Percentiles rank a stretch among this genome's conserved stretches.
phyloP scores from a whole-genome alignment of 2,113 vertebrate genomes.

The Papio anubis region DNA sequence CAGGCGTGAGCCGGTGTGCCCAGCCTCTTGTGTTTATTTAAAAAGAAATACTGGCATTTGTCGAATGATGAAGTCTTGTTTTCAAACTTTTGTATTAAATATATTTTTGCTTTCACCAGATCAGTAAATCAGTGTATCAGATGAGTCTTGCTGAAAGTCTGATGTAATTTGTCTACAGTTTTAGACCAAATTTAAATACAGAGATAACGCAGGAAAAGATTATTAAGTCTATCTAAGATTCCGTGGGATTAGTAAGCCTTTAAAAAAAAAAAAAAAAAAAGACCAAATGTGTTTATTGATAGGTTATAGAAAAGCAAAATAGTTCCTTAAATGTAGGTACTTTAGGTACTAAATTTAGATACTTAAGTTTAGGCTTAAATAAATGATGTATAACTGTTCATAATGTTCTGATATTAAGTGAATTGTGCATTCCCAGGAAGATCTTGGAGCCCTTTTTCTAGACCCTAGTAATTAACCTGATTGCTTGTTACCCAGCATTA shows the following conservation, averaged over 20 bases:
- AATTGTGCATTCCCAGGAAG: not conserved
- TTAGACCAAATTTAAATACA: not conserved
- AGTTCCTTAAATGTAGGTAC: not conserved
- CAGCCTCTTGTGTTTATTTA: not conserved
- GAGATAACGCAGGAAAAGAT: not conserved
- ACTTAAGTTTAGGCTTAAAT: not conserved
- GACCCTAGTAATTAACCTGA: not conserved
- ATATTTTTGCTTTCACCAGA: not conserved
- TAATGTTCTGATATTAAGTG: not conserved
- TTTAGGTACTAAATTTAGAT: not conserved
- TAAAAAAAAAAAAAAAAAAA: not conserved
- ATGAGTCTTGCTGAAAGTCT: not conserved
- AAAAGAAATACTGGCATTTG: not conserved
- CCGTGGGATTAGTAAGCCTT: not conserved
- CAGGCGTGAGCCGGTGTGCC: too few relatives aligned
- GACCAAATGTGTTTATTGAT: not conserved
- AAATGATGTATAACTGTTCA: not conserved
- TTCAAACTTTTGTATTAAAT: not conserved
- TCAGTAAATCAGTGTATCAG: not conserved
- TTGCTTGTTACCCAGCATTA: not conserved
- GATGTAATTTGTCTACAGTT: not conserved
- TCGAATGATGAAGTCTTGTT: constrained; percentile 3
- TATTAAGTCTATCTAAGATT: not conserved
- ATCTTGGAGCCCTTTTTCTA: not conserved
- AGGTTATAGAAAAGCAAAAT: not conserved